phyloP scores from a whole-genome alignment of 2,888 invertebrate genomes.

The Neoaliturus tenellus region DNA sequence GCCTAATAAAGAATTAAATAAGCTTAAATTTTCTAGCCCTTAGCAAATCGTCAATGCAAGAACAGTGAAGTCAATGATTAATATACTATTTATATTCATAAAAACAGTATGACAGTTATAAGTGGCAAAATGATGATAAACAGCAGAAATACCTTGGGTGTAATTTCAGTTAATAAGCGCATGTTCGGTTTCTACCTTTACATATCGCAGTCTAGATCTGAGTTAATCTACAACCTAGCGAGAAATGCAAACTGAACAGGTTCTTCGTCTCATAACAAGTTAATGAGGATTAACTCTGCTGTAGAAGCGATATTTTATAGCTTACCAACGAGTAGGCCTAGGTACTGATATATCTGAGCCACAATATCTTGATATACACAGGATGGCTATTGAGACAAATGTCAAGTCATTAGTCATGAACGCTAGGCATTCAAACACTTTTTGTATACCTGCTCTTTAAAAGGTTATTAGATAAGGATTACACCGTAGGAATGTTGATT shows the following conservation, averaged over 20 bases:
- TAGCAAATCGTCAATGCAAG: too few species aligned
- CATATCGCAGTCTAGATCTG: not conserved
- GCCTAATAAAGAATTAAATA: too few species aligned
- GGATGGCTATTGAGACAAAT: not conserved
- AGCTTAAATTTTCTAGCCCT: too few species aligned
- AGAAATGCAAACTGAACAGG: not conserved
- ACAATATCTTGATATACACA: not conserved
- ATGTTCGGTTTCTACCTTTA: not conserved
- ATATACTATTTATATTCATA: too few species aligned
- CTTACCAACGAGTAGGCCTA: not conserved
- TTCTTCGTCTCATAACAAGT: not conserved
- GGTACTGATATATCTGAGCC: not conserved
- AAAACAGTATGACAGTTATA: too few species aligned
- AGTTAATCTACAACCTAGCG: not conserved
- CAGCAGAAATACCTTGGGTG: not conserved
- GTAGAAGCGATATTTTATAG: not conserved
- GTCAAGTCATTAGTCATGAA: not conserved
- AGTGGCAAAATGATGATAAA: too few species aligned
- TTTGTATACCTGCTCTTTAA: too few species aligned
- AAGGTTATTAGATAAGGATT: too few species aligned
- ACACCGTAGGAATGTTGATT: too few species aligned
- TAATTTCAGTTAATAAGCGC: not conserved
- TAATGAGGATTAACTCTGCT: not conserved
- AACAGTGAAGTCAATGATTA: too few species aligned
- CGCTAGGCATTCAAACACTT: not conserved